phyloP scores from a whole-genome alignment of 2,113 vertebrate genomes.

The Coryphaenoides rupestris region DNA sequence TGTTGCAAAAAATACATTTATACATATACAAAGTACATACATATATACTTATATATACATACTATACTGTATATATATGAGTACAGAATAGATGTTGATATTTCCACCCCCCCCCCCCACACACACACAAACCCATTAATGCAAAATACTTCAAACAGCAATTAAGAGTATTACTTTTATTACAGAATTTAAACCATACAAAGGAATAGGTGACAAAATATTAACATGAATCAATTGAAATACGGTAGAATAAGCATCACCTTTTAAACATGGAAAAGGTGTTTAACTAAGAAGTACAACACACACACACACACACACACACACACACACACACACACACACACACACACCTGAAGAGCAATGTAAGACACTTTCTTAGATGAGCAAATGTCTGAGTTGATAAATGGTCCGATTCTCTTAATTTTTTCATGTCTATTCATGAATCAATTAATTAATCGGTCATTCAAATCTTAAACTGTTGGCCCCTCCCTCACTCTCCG shows the following conservation, averaged over 20 bases:
- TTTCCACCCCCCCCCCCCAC: no score
- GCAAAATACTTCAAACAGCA: background rate
- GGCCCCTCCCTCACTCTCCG: conserved; percentile 31
- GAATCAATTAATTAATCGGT: background rate
- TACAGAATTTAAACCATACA: conserved; percentile 49
- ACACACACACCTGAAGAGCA: background rate
- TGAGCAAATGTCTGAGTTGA: no score
- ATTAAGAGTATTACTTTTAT: conserved; percentile 42
- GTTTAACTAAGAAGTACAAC: background rate
- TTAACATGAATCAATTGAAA: background rate
- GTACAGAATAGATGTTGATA: no score
- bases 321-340: background rate
- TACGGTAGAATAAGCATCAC: no score
- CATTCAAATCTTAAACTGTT: conserved; percentile 5
- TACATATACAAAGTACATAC: no score
- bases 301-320: background rate
- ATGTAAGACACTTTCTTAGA: no score
- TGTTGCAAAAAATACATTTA: no score
- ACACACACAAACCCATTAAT: no score
- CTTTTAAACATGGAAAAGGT: background rate
- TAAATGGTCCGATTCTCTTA: background rate
- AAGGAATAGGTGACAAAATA: conserved; percentile 21
- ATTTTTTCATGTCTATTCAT: background rate
- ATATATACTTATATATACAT: no score
- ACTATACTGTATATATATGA: no score